Conservation (phyloP, 2,888 invertebrate species). For the Hydriomena furcata region DNA sequence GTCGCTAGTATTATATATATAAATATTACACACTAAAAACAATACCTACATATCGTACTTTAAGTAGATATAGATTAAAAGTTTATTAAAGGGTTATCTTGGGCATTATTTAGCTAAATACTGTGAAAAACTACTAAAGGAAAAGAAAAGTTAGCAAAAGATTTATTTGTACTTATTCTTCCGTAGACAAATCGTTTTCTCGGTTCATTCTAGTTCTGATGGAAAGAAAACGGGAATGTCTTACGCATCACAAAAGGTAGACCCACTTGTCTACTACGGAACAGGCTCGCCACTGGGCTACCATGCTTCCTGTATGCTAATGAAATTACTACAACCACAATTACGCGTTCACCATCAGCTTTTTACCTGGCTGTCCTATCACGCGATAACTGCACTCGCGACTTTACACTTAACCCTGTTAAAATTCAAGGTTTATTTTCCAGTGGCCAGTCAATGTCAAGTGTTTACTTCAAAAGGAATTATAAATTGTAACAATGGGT, state of each 20-base stretch:
- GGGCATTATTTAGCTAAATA: too few species aligned
- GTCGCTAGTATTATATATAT: too few species aligned
- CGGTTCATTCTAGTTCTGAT: too few species aligned
- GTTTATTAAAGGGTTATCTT: too few species aligned
- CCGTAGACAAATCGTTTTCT: too few species aligned
- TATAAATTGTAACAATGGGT: conserved; percentile 29
- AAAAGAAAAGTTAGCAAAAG: too few species aligned
- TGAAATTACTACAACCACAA: conserved; percentile 21
- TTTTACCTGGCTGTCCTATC: conserved; percentile 27
- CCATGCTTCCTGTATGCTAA: conserved; percentile 35
- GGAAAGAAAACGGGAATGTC: conserved; percentile 3
- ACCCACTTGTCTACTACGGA: conserved; percentile 1
- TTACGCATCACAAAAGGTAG: neutral
- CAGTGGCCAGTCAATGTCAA: neutral
- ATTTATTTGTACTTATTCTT: too few species aligned
- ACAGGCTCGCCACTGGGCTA: conserved; percentile 18
- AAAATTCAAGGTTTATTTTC: conserved; percentile 8
- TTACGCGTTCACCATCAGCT: conserved; percentile 18
- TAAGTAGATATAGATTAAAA: too few species aligned
- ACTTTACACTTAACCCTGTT: neutral
- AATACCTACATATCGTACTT: too few species aligned
- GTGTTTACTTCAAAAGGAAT: conserved; percentile 27
- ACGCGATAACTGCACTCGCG: conserved; percentile 16
- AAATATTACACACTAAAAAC: too few species aligned
- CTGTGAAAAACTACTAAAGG: too few species aligned